phyloP scores from a whole-genome alignment of 2,888 invertebrate species.

The Deilephila elpenor region DNA sequence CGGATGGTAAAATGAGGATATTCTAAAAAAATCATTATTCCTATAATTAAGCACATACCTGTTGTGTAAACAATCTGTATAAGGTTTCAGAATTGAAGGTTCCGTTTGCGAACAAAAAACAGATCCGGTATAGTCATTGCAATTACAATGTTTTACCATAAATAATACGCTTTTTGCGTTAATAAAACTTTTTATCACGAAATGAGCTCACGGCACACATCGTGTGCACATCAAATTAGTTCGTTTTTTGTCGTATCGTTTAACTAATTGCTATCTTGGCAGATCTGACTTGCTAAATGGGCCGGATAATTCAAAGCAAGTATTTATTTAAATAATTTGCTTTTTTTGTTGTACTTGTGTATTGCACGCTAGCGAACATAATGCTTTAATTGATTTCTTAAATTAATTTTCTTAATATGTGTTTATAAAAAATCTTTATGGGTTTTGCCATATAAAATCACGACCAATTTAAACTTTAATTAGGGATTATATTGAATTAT shows the following conservation, averaged over 20 bases:
- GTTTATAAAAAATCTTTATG: background rate
- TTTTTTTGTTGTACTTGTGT: background rate
- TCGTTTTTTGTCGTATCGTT: conserved; percentile 41
- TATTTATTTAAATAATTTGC: conserved; percentile 7
- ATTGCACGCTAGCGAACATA: background rate
- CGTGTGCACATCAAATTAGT: conserved; percentile 50
- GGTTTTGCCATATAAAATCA: too few relatives aligned
- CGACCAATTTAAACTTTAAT: too few relatives aligned
- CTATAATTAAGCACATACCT: background rate
- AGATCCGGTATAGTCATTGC: conserved; percentile 65
- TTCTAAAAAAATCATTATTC: background rate
- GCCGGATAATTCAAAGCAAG: conserved; percentile 11
- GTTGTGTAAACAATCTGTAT: conserved; percentile 9
- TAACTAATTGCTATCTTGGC: conserved; percentile 40
- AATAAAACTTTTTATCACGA: conserved; percentile 64
- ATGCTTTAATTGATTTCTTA: background rate
- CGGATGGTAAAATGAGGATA: background rate
- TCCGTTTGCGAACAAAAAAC: conserved; percentile 59
- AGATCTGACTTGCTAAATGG: conserved; percentile 25
- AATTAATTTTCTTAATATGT: background rate
- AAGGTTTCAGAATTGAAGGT: conserved; percentile 37
- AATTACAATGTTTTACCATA: conserved; percentile 53
- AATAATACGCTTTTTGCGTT: conserved; percentile 56
- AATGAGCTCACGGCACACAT: conserved; percentile 67
- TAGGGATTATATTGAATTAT: too few relatives aligned